These are phyloP conservation scores for Neoitamus cyanurus DNA, from an alignment of 2,888 invertebrate species.

Conservation along the genomic window DNA sequence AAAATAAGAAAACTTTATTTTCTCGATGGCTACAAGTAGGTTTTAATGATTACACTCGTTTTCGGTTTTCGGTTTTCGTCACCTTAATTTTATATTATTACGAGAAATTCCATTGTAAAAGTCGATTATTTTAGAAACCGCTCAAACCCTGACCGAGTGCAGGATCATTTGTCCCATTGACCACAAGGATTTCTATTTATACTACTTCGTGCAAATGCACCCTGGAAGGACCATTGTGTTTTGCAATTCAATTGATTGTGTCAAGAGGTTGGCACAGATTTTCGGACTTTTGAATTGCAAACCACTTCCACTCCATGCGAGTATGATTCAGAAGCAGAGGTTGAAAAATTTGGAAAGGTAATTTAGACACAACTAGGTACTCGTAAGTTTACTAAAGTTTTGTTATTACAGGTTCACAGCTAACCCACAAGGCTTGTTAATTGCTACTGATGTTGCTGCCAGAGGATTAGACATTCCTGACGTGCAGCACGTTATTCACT, in stretches of 20 bases:
- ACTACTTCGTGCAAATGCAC: slow-evolving; percentile 87
- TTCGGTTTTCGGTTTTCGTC: too few relatives aligned
- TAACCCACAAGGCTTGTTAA: slow-evolving; percentile 77
- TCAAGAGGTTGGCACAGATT: slow-evolving; percentile 79
- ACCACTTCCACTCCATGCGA: slow-evolving; percentile 84
- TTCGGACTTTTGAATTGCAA: slow-evolving; percentile 77
- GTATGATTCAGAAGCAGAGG: slow-evolving; percentile 94
- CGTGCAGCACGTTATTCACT: slow-evolving; percentile 96
- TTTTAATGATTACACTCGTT: too few relatives aligned
- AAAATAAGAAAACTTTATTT: too few relatives aligned
- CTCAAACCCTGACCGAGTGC: slow-evolving; percentile 85
- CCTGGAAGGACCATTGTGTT: slow-evolving; percentile 94
- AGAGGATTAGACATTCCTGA: slow-evolving; percentile 94
- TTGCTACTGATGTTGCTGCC: slow-evolving; percentile 98
- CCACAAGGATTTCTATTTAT: slow-evolving; percentile 91
- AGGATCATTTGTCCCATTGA: slow-evolving; percentile 81
- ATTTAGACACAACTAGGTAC: not conserved
- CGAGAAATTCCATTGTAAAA: not conserved
- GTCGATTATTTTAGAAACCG: slow-evolving; percentile 72
- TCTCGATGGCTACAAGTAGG: too few relatives aligned
- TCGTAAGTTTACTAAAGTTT: not conserved
- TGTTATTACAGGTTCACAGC: slow-evolving; percentile 73
- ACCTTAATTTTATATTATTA: too few relatives aligned
- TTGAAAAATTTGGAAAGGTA: slow-evolving; percentile 91
- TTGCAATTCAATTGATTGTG: slow-evolving; percentile 93